phyloP scores from a whole-genome alignment of 92 coral and sea anemone species.

The Metridium senile region DNA sequence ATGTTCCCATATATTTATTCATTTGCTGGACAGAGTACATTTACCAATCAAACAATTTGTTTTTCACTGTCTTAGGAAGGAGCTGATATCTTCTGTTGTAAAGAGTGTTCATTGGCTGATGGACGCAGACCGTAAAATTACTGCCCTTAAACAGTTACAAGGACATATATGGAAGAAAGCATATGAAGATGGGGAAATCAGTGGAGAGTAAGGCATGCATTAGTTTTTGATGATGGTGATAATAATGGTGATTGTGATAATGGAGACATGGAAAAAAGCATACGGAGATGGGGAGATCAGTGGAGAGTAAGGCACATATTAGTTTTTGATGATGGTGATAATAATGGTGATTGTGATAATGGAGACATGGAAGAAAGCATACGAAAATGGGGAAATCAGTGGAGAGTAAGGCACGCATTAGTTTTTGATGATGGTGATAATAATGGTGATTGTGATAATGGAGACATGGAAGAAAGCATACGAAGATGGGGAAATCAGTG shows the following conservation, averaged over 20 bases:
- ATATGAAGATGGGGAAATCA: conserved; percentile 61
- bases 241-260: neutral
- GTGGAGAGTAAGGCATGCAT: conserved; percentile 62
- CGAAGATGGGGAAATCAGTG: conserved; percentile 62
- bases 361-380: conserved; percentile 75
- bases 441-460: neutral
- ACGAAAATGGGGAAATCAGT: conserved; percentile 58
- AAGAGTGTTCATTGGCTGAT: conserved; percentile 75
- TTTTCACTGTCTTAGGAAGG: no score
- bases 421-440: neutral
- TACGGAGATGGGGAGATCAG: conserved; percentile 62
- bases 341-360: neutral
- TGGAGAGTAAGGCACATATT: conserved; percentile 62
- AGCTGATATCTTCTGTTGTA: conserved; percentile 36
- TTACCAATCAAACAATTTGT: no score
- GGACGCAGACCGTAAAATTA: conserved; percentile 63
- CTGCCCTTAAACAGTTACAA: conserved; percentile 77
- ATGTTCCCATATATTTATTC: no score
- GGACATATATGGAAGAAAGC: conserved; percentile 82
- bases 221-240: neutral
- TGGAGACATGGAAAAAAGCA: conserved; percentile 73
- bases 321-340: neutral
- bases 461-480: conserved; percentile 74
- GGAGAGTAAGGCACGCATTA: conserved; percentile 62
- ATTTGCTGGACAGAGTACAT: no score